Conservation (phyloP, 2,888 invertebrate species). For the Coelogynopora nodosa region DNA sequence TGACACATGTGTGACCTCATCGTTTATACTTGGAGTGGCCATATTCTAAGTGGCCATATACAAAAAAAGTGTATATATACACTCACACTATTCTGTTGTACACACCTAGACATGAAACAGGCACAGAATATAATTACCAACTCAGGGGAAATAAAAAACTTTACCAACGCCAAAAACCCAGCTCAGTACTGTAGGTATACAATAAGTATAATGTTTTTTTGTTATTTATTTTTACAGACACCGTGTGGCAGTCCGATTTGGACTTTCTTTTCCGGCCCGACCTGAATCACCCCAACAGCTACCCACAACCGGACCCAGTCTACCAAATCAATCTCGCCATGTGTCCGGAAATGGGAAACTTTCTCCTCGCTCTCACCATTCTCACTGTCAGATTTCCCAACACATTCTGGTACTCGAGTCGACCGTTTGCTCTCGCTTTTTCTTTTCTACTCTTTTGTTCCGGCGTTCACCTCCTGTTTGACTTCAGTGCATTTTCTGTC, state of each 20-base stretch:
- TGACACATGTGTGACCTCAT: no score
- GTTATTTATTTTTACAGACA: slow-evolving; percentile 70
- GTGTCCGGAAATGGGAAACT: slow-evolving; percentile 76
- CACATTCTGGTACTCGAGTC: slow-evolving; percentile 82
- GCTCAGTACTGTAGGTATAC: no score
- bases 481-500: slow-evolving; percentile 74
- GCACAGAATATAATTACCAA: no score
- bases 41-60: no score
- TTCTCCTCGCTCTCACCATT: slow-evolving; percentile 73
- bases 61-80: no score
- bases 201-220: no score
- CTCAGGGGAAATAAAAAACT: no score
- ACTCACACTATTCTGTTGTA: no score
- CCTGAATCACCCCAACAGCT: background rate
- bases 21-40: no score
- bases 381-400: slow-evolving; percentile 77
- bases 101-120: no score
- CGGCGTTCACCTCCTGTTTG: slow-evolving; percentile 71
- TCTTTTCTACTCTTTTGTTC: slow-evolving; percentile 76
- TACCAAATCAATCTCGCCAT: slow-evolving; percentile 14
- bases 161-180: no score
- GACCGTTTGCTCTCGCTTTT: slow-evolving; percentile 75
- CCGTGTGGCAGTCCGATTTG: slow-evolving; percentile 78
- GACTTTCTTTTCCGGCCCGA: slow-evolving; percentile 67
- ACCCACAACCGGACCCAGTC: background rate